phyloP scores from a whole-genome alignment of 2,113 vertebrate genomes.

The Siniperca knerii region DNA sequence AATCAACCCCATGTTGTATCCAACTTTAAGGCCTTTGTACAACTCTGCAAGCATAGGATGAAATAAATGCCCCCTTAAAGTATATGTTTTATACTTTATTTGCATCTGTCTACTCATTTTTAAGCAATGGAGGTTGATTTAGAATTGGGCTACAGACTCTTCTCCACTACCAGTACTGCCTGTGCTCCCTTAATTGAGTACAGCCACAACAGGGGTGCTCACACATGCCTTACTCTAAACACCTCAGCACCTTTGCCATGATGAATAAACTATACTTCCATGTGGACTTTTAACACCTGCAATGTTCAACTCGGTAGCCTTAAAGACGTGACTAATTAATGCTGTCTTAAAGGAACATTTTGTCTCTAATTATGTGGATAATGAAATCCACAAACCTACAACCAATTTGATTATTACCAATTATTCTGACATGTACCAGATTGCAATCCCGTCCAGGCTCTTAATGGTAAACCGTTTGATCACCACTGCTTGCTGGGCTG shows the following conservation, averaged over 20 bases:
- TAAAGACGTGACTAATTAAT: conserved; percentile 30
- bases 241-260: conserved; percentile 72
- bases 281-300: conserved; percentile 33
- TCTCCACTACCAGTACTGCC: conserved; percentile 36
- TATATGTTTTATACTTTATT: conserved; percentile 18
- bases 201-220: conserved; percentile 53
- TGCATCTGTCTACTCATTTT: conserved; percentile 1
- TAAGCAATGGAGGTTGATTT: conserved; percentile 52
- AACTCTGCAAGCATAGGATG: conserved; percentile 18
- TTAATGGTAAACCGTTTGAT: neutral
- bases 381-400: neutral
- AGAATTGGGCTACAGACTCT: conserved; percentile 40
- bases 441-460: neutral
- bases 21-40: conserved; percentile 32
- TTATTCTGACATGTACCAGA: neutral
- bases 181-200: conserved; percentile 28
- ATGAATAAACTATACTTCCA: conserved; percentile 41
- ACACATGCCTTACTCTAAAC: conserved; percentile 71
- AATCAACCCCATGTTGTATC: conserved; percentile 37
- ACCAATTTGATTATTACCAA: neutral
- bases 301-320: conserved; percentile 51
- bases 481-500: neutral
- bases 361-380: conserved; percentile 8
- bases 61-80: neutral
- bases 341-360: conserved; percentile 46